phyloP scores from a whole-genome alignment of 2,888 invertebrate genomes.

The Allolobophora icterica region DNA sequence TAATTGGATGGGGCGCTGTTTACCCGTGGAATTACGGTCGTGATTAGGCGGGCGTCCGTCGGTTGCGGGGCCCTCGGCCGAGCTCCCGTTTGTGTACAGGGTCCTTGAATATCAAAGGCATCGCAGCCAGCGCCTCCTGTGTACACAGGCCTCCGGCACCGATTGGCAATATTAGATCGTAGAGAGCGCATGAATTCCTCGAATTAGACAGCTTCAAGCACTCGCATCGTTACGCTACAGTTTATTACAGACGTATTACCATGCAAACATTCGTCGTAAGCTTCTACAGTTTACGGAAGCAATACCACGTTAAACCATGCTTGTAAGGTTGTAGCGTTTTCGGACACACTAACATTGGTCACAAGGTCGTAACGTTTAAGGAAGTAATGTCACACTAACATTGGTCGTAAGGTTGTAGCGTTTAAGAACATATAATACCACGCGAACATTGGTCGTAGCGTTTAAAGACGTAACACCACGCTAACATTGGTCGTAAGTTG shows the following conservation, averaged over 20 bases:
- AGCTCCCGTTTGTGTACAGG: not conserved
- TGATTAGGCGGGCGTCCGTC: not conserved
- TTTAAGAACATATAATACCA: too few species aligned
- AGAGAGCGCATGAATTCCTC: not conserved
- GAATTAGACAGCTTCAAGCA: not conserved
- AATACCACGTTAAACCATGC: not conserved
- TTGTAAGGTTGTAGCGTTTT: not conserved
- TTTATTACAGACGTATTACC: not conserved
- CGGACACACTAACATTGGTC: too few species aligned
- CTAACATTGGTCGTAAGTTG: too few species aligned
- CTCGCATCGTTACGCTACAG: not conserved
- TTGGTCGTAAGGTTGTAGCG: not conserved
- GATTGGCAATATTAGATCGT: slow-evolving; percentile 26
- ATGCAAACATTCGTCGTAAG: not conserved
- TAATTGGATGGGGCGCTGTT: slow-evolving; percentile 21
- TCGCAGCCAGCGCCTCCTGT: not conserved
- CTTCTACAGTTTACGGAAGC: not conserved
- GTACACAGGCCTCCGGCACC: not conserved
- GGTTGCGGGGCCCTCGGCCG: not conserved
- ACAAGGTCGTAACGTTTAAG: too few species aligned
- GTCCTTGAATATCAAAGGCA: slow-evolving; percentile 24
- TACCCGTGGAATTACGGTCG: slow-evolving; percentile 13
- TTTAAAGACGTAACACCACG: too few species aligned
- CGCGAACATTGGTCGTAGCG: too few species aligned
- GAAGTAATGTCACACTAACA: not conserved